Conservation (phyloP, 2,888 invertebrate genomes). For the Zootermopsis nevadensis region DNA sequence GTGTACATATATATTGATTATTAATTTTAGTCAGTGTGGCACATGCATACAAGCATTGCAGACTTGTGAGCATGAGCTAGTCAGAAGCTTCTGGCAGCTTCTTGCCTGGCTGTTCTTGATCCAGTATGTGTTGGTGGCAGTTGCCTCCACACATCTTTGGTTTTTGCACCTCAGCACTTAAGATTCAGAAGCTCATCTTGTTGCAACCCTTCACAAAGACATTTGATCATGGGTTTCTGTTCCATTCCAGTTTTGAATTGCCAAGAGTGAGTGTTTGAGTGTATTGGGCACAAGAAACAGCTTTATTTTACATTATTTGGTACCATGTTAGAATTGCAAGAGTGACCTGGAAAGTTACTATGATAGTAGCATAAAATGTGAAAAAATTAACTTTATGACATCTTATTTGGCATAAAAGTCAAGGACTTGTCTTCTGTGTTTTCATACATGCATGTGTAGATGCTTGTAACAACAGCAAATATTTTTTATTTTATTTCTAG, state of each 20-base stretch:
- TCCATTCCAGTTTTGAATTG: neutral
- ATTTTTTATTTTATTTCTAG: constrained; percentile 9
- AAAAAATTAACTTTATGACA: neutral
- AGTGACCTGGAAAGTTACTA: neutral
- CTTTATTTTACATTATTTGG: neutral
- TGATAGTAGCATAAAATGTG: neutral
- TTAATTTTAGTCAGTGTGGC: neutral
- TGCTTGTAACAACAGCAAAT: neutral
- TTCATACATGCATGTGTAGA: neutral
- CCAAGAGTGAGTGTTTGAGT: neutral
- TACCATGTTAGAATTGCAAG: neutral
- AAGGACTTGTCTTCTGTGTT: neutral
- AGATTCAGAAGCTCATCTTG: neutral
- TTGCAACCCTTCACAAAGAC: neutral
- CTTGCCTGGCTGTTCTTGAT: neutral
- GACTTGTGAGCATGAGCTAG: neutral
- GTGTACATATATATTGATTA: neutral
- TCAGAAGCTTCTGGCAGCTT: constrained; percentile 1
- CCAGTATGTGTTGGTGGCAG: constrained; percentile 3
- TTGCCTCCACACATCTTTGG: neutral
- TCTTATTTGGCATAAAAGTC: neutral
- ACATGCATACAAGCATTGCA: neutral
- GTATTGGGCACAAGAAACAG: neutral
- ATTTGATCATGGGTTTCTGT: neutral
- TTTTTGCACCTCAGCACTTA: neutral